These are phyloP conservation scores for Phyllostomus discolor DNA, from an alignment of 2,113 vertebrate genomes.

Conservation along the genomic window DNA sequence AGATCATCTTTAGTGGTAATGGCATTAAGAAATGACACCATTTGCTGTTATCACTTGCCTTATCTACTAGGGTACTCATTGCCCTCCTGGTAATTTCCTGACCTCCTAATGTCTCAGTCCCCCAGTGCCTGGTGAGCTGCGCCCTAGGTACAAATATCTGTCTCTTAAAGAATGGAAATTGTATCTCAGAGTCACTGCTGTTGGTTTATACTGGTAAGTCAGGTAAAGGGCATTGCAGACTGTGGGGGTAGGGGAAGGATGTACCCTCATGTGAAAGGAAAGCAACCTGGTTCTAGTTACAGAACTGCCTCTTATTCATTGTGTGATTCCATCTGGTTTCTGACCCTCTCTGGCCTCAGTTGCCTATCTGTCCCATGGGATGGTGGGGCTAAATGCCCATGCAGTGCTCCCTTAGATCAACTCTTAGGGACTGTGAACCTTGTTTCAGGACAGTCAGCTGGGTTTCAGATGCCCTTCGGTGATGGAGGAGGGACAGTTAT, in stretches of 20 bases:
- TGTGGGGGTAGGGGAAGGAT: not conserved
- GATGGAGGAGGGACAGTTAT: not conserved
- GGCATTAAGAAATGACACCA: not conserved
- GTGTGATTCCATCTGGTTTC: not conserved
- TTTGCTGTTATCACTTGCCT: not conserved
- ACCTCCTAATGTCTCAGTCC: not conserved
- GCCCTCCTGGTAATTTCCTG: not conserved
- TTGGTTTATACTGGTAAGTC: not conserved
- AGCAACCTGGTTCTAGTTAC: not conserved
- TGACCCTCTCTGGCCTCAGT: not conserved
- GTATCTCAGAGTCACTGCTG: not conserved
- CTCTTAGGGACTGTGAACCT: not conserved
- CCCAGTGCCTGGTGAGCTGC: not conserved
- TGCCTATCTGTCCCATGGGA: not conserved
- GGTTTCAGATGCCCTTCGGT: not conserved
- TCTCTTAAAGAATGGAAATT: not conserved
- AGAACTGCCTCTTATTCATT: not conserved
- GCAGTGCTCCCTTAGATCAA: not conserved
- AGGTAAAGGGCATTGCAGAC: not conserved
- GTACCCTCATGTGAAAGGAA: not conserved
- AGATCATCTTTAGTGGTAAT: not conserved
- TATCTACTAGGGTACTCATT: not conserved
- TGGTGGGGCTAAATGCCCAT: not conserved
- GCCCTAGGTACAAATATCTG: not conserved
- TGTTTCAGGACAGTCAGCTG: not conserved